phyloP scores from a whole-genome alignment of 2,888 invertebrate species.

The Microctonus brassicae region DNA sequence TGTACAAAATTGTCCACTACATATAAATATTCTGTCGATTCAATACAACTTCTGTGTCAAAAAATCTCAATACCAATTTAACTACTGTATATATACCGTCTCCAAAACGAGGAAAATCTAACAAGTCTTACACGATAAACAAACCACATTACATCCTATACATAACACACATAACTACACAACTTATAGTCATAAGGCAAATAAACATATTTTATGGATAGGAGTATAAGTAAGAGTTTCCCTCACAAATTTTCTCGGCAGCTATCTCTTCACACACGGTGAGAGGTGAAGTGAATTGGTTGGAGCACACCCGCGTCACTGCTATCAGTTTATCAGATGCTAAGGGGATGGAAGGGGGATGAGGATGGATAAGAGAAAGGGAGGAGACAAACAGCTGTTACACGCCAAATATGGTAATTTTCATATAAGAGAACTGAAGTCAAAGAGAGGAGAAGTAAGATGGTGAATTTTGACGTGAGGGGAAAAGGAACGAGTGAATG shows the following conservation, averaged over 20 bases:
- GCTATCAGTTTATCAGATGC: conserved; percentile 68
- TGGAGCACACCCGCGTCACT: conserved; percentile 53
- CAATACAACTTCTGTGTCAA: too few relatives aligned
- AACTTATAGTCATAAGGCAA: neutral
- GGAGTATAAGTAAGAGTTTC: neutral
- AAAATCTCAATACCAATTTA: too few relatives aligned
- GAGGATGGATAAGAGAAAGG: too few relatives aligned
- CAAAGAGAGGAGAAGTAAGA: conserved; percentile 13
- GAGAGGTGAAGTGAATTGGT: conserved; percentile 16
- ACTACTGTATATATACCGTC: too few relatives aligned
- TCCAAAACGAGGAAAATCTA: too few relatives aligned
- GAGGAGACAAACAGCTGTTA: conserved; percentile 63
- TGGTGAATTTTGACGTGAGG: neutral
- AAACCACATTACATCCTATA: neutral
- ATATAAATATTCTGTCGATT: too few relatives aligned
- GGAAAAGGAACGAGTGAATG: conserved; percentile 13
- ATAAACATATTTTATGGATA: neutral
- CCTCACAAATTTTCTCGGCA: conserved; percentile 9
- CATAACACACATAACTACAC: neutral
- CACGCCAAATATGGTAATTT: conserved; percentile 65
- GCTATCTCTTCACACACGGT: conserved; percentile 1
- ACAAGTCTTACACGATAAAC: neutral
- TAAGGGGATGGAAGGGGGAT: too few relatives aligned
- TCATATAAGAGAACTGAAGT: conserved; percentile 42
- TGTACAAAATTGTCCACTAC: too few relatives aligned